Evolutionary conservation across 2,888 invertebrate species (phyloP), one percentile per base, ranked within the genome.

Genomic region (Ethmia dodecea): DNA sequence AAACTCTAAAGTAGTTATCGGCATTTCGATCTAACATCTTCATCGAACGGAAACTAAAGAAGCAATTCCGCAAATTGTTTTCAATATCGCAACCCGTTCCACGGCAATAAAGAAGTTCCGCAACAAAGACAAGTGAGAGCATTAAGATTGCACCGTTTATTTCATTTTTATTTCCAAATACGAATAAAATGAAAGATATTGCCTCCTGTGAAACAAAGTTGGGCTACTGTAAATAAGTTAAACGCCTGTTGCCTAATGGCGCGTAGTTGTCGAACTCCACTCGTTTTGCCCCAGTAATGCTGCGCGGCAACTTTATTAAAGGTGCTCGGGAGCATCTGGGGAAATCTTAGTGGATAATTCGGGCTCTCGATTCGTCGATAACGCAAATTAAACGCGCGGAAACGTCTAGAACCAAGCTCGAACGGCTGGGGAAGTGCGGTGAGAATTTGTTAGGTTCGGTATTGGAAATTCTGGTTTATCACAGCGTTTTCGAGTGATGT

Each of bases 171-270:
- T 37, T 37, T 31, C 35, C 31, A 43, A 40, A 49, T 43, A 40
- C 30, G 36, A 46, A 47, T 42, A 28, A 38, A 48, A 40, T 45
- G 40, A 44, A 43, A 55, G 52, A 59, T 53, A 54, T 55, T 41
- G 51, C 49, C 38, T 43, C 42, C 46, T 37, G 53, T 47, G 58
- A 49, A 52, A 52, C 57, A 52, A 59, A 62, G 55, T 59, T 57
- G 45, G 48, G 55, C 48, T 48, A 60, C 58, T 60, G 68, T 76
- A 74, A 77, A 75, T 75, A 74, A 73, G 60, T 61, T 57, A 50
- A 54, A 61, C 59, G 65, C 63, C 69, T 62, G 65, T 65, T 69
- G 68, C 58, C 60, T 73, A 73, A 74, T 71, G 74, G 67, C 44
- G 60, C 66, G 60, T 58, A 58, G 52, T 49, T 51, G 57, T 58